Evolutionary conservation across 2,888 invertebrate genomes (phyloP), one percentile per base, ranked within the genome.

Genomic region (Panopea generosa): DNA sequence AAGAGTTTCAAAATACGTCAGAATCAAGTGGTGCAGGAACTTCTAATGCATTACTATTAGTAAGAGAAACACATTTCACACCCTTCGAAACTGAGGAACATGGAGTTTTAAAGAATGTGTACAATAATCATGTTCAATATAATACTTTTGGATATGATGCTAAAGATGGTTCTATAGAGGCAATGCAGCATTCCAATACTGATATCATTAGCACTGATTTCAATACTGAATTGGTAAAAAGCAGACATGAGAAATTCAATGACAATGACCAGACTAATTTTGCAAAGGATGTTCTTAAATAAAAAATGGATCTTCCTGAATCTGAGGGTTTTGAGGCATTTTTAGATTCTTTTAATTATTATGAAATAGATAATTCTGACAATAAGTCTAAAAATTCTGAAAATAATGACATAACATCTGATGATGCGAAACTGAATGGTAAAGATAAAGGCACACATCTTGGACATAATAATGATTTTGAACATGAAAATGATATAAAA

Each of bases 301-400:
- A 43, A 26, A 16, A 16, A 33, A 9, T 49, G 49, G 6, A 33
- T 45, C 33, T 73, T 18, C 73, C 73, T n/a, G 73, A 68, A 27
- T 75, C 80, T 11, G 80, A 76, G 43, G 72, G 62, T 24, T 33
- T 80, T 6, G 70, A 80, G 43, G 63, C 63, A 18, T 80, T 80
- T 50, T 65, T 79, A 20, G 65, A 61, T 49, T 65, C 72, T 2
- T 52, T 63, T 45, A 45, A 20, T 16, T 9, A 16, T 26, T 11
- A 52, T 24, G 24, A 14, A 52, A 52, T 11, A 22, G 22, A 52
- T 14, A 4, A 52, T 18, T 14, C 22, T 7, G 22, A 52, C 7
- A 4, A 14, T 22, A 7, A 22, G 4, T 52, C 14, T 24, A 7
- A 7, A 3, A 52, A 14, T 26, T 18, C 9, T 4, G 24, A 20